Evolutionary conservation across 2,888 invertebrate species (phyloP).

Genomic region (Drosophila subsilvestris): DNA sequence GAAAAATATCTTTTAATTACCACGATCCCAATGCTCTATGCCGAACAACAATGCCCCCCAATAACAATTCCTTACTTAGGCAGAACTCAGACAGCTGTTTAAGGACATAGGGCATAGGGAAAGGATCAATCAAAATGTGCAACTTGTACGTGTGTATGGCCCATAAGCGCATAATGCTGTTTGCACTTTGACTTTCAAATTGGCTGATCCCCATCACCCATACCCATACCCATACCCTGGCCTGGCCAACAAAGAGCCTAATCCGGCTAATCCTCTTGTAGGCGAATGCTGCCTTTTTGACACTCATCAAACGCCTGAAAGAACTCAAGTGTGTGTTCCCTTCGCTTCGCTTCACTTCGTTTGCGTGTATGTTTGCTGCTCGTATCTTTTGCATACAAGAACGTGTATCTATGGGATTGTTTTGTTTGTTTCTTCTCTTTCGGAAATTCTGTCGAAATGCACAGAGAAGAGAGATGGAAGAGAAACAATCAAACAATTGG

Average conservation of each 20-base stretch:
- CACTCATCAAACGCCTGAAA: conserved; percentile 70
- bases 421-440: conserved; percentile 27
- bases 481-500: conserved; percentile 62
- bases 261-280: conserved; percentile 77
- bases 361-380: conserved; percentile 32
- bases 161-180: conserved; percentile 70
- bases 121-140: conserved; percentile 53
- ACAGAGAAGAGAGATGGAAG: neutral
- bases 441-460: conserved; percentile 62
- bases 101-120: conserved; percentile 24
- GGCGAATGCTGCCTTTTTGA: conserved; percentile 70
- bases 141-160: conserved; percentile 40
- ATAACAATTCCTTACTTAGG: conserved; percentile 43
- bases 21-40: neutral
- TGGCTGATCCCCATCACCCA: conserved; percentile 61
- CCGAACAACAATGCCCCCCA: conserved; percentile 26
- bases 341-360: neutral
- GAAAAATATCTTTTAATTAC: conserved; percentile 70
- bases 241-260: conserved; percentile 58
- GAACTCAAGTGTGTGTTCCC: conserved; percentile 56
- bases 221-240: neutral
- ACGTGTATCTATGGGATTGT: conserved; percentile 29
- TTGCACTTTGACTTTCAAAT: conserved; percentile 78
- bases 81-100: conserved; percentile 60
- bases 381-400: conserved; percentile 4